Base-by-base conservation (phyloP, 2,888 invertebrate genomes). In the Perizoma affinitatum region DNA sequence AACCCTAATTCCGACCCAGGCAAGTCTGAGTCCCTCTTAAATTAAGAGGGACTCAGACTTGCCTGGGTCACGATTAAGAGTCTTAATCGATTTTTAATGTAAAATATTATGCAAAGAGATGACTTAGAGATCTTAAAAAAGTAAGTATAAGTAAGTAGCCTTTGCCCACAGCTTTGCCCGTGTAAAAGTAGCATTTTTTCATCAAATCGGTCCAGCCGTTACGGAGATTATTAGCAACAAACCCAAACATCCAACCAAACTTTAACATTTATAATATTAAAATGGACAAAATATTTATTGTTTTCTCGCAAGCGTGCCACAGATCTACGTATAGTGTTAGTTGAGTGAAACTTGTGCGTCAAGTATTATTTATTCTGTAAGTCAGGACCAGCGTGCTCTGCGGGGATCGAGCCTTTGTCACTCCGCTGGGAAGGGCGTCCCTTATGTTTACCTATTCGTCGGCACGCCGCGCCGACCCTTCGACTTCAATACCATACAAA, bases 381-480 rank as follows among this genome's bases (percentile, higher is more conserved):
- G 6, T 46, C 42, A 47, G 47, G 22, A 56, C 61, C 38, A 62
- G 68, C 65, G 66, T 68, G 70, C 74, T 71, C 80, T 74, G 78
- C 78, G 70, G 79, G 83, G 78, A 78, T 79, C 80, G 76, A 74
- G 73, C 77, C 80, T 75, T 80, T 80, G 78, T 79, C 76, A 76
- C 76, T 74, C 77, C 70, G 68, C 77, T 70, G 78, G 78, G 77
- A 73, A 79, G 70, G 66, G 71, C 73, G 74, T 76, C 80, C 79
- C 82, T 74, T 68, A 69, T 79, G 78, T 80, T 83, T 82, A 80
- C 79, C 78, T 80, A 74, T 74, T 73, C 75, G 69, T 61, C 69
- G 78, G 75, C 78, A 78, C 80, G 76, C n/a, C 82, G 80, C 80
- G 76, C n/a, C 82, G 80, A 80, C 73, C 74, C 74, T 80, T 68